These are phyloP conservation scores for Synergus gifuensis DNA, from an alignment of 2,888 invertebrate genomes.

Conservation along the genomic window DNA sequence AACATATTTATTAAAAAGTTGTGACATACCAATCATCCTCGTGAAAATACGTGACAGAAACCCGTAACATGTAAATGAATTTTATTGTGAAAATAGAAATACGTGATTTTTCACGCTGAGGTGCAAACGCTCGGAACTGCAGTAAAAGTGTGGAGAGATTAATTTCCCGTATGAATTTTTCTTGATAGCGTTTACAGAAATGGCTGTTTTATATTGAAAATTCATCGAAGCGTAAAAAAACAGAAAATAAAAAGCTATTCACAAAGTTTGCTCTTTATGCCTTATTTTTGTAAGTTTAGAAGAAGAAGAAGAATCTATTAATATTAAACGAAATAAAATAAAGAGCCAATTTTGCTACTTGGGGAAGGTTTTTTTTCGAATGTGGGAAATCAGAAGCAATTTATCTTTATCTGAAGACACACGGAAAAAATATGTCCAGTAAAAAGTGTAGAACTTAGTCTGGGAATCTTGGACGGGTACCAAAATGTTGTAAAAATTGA, in stretches of 20 bases:
- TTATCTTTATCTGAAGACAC: not conserved
- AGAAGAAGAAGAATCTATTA: too few species aligned
- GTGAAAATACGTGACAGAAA: not conserved
- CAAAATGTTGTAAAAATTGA: too few species aligned
- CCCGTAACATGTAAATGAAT: slow-evolving; percentile 14
- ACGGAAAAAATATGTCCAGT: too few species aligned
- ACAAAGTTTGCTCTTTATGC: too few species aligned
- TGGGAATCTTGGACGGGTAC: too few species aligned
- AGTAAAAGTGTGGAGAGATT: slow-evolving; percentile 12
- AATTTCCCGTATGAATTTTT: slow-evolving; percentile 34
- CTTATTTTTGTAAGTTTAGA: too few species aligned
- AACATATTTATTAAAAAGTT: not conserved
- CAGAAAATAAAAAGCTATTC: not conserved
- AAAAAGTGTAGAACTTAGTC: too few species aligned
- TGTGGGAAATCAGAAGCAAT: not conserved
- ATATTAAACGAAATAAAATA: not conserved
- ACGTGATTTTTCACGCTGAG: not conserved
- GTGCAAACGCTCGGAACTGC: not conserved
- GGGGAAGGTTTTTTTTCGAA: not conserved
- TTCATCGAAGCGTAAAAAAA: slow-evolving; percentile 2
- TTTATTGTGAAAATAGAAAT: slow-evolving; percentile 35
- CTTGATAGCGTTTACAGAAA: slow-evolving; percentile 3
- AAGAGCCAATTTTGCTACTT: not conserved
- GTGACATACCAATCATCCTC: not conserved
- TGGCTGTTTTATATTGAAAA: slow-evolving; percentile 23